These are phyloP conservation scores for Allolobophora icterica DNA, from an alignment of 2,888 invertebrate species.

Conservation along the genomic window DNA sequence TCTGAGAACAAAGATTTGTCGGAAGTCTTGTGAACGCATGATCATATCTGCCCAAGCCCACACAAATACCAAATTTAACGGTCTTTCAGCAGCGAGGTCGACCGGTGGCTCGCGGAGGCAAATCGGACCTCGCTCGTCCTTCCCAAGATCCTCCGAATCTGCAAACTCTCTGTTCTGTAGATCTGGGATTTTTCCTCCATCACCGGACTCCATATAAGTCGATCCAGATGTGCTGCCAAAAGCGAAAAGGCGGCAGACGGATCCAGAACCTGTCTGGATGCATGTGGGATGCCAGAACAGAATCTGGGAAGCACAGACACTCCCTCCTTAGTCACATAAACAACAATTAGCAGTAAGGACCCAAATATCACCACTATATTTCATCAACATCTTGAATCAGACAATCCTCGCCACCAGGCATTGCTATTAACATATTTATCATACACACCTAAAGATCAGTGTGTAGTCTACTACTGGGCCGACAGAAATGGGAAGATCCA, in stretches of 20 bases:
- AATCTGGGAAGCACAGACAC: not conserved
- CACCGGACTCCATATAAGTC: too few species aligned
- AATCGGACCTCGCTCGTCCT: not conserved
- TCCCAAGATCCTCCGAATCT: not conserved
- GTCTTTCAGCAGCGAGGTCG: not conserved
- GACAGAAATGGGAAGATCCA: not conserved
- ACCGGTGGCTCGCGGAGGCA: not conserved
- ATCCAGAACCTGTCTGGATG: too few species aligned
- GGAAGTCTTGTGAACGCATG: not conserved
- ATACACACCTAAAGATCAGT: not conserved
- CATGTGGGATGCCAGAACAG: too few species aligned
- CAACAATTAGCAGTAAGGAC: not conserved
- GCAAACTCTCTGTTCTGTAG: not conserved
- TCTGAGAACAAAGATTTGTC: not conserved
- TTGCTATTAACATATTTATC: not conserved
- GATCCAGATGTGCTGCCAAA: too few species aligned
- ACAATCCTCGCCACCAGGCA: not conserved
- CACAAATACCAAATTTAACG: not conserved
- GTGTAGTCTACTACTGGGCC: too few species aligned
- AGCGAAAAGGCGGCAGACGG: too few species aligned
- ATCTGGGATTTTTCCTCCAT: not conserved
- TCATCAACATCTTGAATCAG: not conserved
- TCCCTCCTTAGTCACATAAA: not conserved
- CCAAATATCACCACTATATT: not conserved
- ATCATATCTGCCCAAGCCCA: not conserved